Evolutionary conservation across 2,888 invertebrate genomes (phyloP), one percentile per base, ranked within the genome.

Genomic region (Thysanoteuthis rhombus): DNA sequence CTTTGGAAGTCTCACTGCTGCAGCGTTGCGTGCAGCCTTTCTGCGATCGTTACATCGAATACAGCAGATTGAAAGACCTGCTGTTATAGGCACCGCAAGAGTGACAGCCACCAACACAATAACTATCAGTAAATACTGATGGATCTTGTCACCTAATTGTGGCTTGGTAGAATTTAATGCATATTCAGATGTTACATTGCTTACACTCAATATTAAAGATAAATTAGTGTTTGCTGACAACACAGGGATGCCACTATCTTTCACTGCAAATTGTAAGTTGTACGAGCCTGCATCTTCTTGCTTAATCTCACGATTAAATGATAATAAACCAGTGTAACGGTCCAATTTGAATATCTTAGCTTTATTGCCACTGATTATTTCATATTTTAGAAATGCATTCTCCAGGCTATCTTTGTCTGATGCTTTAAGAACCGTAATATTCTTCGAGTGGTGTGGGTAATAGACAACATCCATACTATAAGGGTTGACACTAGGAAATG

Each of bases 21-120:
- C 58, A 28, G 58, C 25, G 25, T 58, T 58, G 58, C 58, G 58
- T 75, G 75, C 75, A 75, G 75, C n/a, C 75, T 75, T 75, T 75
- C 75, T 75, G 75, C 75, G 75, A 75, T 75, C 75, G 75, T 75
- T 75, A 75, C 75, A 75, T 75, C 75, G 75, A 75, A 75, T 75
- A 75, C 75, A 75, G 75, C 75, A 75, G 75, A 75, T 75, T 75
- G 75, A 75, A 75, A 75, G 19, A 75, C 75, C 75, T 75, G 75
- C 75, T 4, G 75, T 75, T 36, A 75, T 75, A 36, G 75, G 75
- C 75, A 75, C 75, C 3, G 75, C 75, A 36, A 75, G 12, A 12
- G 75, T 75, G 16, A 75, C 75, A 1, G 58, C 58, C 58, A 58
- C 58, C 58, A n/a, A 75, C n/a, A 75, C 75, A 75, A 75, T 75